Base-by-base conservation (phyloP, 2,113 vertebrate genomes). In the Mola mola region DNA sequence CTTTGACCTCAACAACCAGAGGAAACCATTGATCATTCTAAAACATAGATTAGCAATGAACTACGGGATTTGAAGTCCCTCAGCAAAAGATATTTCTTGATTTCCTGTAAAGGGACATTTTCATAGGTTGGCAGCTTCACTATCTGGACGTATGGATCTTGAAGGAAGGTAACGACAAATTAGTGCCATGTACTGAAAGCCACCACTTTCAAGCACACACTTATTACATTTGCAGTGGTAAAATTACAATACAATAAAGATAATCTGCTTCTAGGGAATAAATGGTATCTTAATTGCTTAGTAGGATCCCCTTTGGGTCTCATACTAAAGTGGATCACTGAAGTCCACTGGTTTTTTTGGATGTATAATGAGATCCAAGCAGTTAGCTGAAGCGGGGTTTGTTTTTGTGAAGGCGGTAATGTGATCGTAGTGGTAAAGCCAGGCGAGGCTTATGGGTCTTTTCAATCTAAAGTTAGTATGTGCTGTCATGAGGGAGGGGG, bases 241-340 rank as follows among this genome's bases (percentile, higher is more conserved):
- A 80, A 83, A 75, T 73, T 53, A 81, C 16, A 31, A 37, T 33
- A 72, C 22, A 26, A 85, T 75, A 61, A 76, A 73, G 44, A 20
- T 36, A 78, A 75, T 69, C 40, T 41, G 62, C 69, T 64, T 49
- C 66, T 72, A 57, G 40, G 10, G 49, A 55, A 79, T 76, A 57
- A 77, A 75, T 6, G 50, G 68, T 84, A 83, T 89, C 78, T 78
- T 82, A 78, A 84, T 83, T 78, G 67, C 58, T 5, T 48, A 37
- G 17, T 52, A 77, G 20, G 17, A 73, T 65, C 52, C 36, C 50
- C 28, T 64, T 60, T 46, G 40, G 60, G 38, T 77, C 81, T 60
- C 5, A 69, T 71, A 68, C 73, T 44, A 63, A 78, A 66, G 53
- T 75, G 73, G 68, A 80, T 80, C 68, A 49, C 58, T 44, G 58